These are phyloP conservation scores for Hydropsyche betteni DNA, from an alignment of 2,888 invertebrate species.

Conservation along the genomic window DNA sequence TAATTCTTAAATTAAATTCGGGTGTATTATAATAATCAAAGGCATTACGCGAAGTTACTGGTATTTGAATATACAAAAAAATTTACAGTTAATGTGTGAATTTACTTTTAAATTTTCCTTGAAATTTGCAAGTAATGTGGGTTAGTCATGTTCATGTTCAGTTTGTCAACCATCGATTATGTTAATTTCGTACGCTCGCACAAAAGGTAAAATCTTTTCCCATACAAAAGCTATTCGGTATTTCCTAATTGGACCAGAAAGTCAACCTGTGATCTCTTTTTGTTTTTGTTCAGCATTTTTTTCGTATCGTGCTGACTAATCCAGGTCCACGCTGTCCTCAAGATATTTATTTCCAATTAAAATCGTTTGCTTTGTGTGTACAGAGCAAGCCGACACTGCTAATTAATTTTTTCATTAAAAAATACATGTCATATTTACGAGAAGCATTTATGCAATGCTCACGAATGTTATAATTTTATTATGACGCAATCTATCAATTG, in stretches of 20 bases:
- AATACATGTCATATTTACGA: not conserved
- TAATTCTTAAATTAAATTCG: too few relatives aligned
- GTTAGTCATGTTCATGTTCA: not conserved
- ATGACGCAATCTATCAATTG: too few relatives aligned
- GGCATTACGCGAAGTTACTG: too few relatives aligned
- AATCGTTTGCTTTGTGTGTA: slow-evolving; percentile 22
- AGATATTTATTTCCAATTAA: slow-evolving; percentile 45
- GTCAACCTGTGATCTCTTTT: slow-evolving; percentile 12
- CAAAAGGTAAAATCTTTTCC: too few relatives aligned
- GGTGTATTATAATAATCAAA: too few relatives aligned
- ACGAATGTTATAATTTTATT: not conserved
- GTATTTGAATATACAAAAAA: too few relatives aligned
- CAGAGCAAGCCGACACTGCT: not conserved
- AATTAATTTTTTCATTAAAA: slow-evolving; percentile 18
- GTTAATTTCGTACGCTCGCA: too few relatives aligned
- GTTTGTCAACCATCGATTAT: slow-evolving; percentile 39
- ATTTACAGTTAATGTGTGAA: too few relatives aligned
- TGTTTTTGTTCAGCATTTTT: slow-evolving; percentile 22
- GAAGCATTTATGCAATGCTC: not conserved
- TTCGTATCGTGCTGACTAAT: slow-evolving; percentile 1
- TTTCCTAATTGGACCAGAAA: slow-evolving; percentile 45
- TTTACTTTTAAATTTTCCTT: too few relatives aligned
- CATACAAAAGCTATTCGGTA: slow-evolving; percentile 36
- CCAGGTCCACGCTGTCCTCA: slow-evolving; percentile 31
- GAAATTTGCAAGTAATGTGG: too few relatives aligned